Evolutionary conservation across 2,888 invertebrate species (phyloP), one percentile per base, ranked within the genome.

Genomic region (Drosophila fungiperda): DNA sequence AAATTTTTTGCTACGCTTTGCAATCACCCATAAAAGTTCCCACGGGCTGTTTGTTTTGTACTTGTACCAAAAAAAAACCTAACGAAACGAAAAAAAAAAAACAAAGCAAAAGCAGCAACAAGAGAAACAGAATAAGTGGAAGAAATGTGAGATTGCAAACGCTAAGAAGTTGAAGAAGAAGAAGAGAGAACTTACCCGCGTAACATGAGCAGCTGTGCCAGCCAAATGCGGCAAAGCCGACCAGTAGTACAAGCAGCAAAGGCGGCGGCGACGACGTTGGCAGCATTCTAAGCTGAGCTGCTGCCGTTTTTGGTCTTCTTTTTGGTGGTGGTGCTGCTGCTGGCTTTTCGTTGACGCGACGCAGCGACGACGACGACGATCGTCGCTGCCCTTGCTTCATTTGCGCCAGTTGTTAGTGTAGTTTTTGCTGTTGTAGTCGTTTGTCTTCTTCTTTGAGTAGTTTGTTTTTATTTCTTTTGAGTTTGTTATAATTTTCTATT

Each of bases 201-300:
- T 87, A 85, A 85, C 85, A 87, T 76, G 83, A 87, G 85, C 85
- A 85, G 85, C 85, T 85, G 85, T 81, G 81, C 78, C 76, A 72
- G 72, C 68, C 72, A 70, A 80, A 73, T 63, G 70, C 73, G 68
- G 70, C 79, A 69, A 79, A 74, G 77, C 71, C 68, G 59, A 78
- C 69, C 73, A 86, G 66, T 58, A 83, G 71, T 78, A 73, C 26
- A 64, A 45, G 35, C 67, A 66, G 35, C 50, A 62, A 49, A 66
- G 64, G 57, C 60, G 55, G 42, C 67, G 45, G 38, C 75, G 50
- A n/a, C 72, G 61, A 48, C 42, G 12, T 23, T 55, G 50, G 49
- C 66, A 60, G 68, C 80, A 82, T 83, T 82, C 76, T 73, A 63
- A 78, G 76, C 76, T 55, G 68, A 69, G 59, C 29, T 57, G 63